Conservation (phyloP, 2,797 vertebrate species). For the Sorex maritimensis region DNA sequence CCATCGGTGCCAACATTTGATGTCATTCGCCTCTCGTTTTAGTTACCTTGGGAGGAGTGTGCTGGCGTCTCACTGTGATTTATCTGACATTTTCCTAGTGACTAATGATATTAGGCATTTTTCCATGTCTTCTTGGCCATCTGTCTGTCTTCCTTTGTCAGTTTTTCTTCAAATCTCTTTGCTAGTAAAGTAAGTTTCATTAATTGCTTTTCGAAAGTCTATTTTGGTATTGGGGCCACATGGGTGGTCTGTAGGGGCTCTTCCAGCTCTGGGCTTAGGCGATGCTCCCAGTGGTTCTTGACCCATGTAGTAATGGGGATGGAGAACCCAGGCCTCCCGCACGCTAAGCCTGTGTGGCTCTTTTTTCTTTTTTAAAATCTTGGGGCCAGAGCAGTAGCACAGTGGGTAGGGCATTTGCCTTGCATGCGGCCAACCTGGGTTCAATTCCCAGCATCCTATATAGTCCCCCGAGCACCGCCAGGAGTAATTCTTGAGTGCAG, state of each 20-base stretch:
- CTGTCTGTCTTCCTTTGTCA: slow-evolving; percentile 51
- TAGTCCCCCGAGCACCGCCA: no score
- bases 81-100: slow-evolving; percentile 61
- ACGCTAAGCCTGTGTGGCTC: no score
- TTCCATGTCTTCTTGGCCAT: slow-evolving; percentile 44
- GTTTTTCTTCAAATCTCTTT: slow-evolving; percentile 39
- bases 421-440: no score
- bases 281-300: no score
- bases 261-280: no score
- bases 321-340: no score
- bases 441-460: no score
- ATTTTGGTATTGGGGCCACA: background rate
- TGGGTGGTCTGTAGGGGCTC: no score
- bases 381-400: no score
- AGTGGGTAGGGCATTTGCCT: no score
- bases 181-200: background rate
- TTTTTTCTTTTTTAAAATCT: background rate
- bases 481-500: no score
- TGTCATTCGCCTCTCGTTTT: slow-evolving; percentile 35
- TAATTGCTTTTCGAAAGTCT: background rate
- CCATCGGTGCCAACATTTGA: background rate
- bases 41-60: background rate
- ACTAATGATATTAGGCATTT: slow-evolving; percentile 29
- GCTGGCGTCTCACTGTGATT: slow-evolving; percentile 23
- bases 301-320: no score